A percentile compares a stretch with the other conserved stretches of the same genome.
phyloP scores from a whole-genome alignment of 2,797 vertebrate species.

The Pipistrellus pygmaeus region DNA sequence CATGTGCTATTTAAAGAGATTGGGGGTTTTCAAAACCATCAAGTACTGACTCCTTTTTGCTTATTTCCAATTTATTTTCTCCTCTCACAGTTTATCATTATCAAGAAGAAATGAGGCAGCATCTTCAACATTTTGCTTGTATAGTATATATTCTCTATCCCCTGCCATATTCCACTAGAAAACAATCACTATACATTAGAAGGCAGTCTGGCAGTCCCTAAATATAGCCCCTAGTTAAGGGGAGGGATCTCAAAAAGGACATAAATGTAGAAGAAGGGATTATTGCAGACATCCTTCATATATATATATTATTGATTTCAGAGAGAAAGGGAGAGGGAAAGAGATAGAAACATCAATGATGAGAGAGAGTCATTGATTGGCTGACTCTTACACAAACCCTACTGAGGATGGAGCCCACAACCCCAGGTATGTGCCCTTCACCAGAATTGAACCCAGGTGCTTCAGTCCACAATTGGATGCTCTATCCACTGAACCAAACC shows the following conservation, averaged over 20 bases:
- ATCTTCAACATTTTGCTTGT: neutral
- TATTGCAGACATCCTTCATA: neutral
- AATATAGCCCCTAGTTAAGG: neutral
- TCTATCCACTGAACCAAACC: neutral
- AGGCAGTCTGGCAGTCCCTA: neutral
- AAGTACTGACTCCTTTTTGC: neutral
- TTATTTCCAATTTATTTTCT: neutral
- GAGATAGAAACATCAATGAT: neutral
- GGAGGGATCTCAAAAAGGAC: neutral
- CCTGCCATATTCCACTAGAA: neutral
- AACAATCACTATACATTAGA: neutral
- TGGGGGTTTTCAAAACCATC: constrained; percentile 8
- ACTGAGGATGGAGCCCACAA: neutral
- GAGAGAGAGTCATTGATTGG: neutral
- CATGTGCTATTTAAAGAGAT: neutral
- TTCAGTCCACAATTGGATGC: no score
- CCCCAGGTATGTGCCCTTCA: neutral
- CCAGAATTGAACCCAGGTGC: neutral
- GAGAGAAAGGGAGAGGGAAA: neutral
- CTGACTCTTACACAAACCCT: neutral
- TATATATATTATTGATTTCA: neutral
- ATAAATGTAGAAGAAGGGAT: neutral
- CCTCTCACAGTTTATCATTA: constrained; percentile 12
- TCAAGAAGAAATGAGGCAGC: neutral
- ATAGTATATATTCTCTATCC: neutral